These are phyloP conservation scores for Porites cylindrica DNA, from an alignment of 92 coral and sea anemone species.

Conservation along the genomic window DNA sequence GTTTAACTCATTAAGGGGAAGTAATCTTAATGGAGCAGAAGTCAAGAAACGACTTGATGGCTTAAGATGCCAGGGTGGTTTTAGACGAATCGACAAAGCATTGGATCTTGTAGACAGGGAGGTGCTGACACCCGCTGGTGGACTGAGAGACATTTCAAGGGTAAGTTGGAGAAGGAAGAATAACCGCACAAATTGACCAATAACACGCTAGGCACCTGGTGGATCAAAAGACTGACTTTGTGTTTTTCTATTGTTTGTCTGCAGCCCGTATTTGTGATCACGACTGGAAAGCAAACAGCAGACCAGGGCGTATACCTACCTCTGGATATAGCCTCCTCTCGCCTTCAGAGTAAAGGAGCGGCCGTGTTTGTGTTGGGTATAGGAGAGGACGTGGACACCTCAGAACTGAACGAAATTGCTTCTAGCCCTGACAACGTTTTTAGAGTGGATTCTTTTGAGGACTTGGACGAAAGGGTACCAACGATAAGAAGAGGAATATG, in stretches of 20 bases:
- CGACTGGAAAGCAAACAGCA: constrained; percentile 56
- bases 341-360: constrained; percentile 11
- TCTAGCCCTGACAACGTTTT: constrained; percentile 38
- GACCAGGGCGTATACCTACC: constrained; percentile 43
- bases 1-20: constrained; percentile 70
- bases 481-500: constrained; percentile 45
- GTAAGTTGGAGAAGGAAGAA: background rate
- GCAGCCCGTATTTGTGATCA: constrained; percentile 51
- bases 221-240: constrained; percentile 15
- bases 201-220: too few species aligned
- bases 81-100: constrained; percentile 12
- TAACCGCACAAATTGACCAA: too few species aligned
- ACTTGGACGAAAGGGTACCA: constrained; percentile 31
- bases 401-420: constrained; percentile 56
- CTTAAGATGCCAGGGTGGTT: constrained; percentile 8
- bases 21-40: constrained; percentile 44
- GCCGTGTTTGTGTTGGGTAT: constrained; percentile 56
- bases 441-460: constrained; percentile 41
- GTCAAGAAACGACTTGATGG: background rate
- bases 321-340: constrained; percentile 30
- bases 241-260: background rate
- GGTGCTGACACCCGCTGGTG: constrained; percentile 68
- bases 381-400: constrained; percentile 30
- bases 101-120: constrained; percentile 70
- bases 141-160: constrained; percentile 44